Percentiles rank a stretch among this genome's conserved stretches.
Evolutionary conservation across 1,140 invertebrate genomes (phyloP).

Genomic region (Plodia interpunctella): DNA sequence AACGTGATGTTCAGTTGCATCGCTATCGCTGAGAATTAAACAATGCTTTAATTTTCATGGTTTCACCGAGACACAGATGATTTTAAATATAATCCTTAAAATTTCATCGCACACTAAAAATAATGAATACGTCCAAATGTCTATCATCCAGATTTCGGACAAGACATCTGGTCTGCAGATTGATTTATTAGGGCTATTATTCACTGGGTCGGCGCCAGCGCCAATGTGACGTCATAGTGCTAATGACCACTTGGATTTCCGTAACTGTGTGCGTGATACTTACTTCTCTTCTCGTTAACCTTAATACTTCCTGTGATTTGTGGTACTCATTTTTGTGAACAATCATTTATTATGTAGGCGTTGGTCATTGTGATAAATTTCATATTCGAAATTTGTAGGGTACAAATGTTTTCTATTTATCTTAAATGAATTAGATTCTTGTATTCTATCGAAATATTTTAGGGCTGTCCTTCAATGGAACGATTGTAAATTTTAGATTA

Average conservation of each 20-base stretch:
- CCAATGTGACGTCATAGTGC: constrained; percentile 33
- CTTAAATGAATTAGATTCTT: not conserved
- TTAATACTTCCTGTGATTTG: constrained; percentile 37
- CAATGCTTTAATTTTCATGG: too few relatives aligned
- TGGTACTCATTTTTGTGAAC: constrained; percentile 18
- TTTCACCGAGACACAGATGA: too few relatives aligned
- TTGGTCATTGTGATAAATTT: not conserved
- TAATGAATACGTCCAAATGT: constrained; percentile 25
- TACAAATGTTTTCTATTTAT: not conserved
- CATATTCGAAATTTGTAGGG: too few relatives aligned
- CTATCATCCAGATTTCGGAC: constrained; percentile 31
- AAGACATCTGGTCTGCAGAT: constrained; percentile 37
- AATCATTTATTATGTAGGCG: constrained; percentile 16
- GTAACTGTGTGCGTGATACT: constrained; percentile 19
- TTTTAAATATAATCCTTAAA: too few relatives aligned
- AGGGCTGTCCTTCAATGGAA: too few relatives aligned
- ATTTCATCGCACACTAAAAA: too few relatives aligned
- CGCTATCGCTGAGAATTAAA: too few relatives aligned
- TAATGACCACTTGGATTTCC: constrained; percentile 26
- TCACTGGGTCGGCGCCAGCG: constrained; percentile 31
- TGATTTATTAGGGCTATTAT: constrained; percentile 44
- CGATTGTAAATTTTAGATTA: too few relatives aligned
- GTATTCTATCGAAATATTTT: too few relatives aligned
- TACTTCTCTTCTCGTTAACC: constrained; percentile 33
- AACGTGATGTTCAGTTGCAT: too few relatives aligned